Evolutionary conservation across 1,140 invertebrate species (phyloP), one percentile per base, ranked within the genome.

Genomic region (Epicauta chinensis): DNA sequence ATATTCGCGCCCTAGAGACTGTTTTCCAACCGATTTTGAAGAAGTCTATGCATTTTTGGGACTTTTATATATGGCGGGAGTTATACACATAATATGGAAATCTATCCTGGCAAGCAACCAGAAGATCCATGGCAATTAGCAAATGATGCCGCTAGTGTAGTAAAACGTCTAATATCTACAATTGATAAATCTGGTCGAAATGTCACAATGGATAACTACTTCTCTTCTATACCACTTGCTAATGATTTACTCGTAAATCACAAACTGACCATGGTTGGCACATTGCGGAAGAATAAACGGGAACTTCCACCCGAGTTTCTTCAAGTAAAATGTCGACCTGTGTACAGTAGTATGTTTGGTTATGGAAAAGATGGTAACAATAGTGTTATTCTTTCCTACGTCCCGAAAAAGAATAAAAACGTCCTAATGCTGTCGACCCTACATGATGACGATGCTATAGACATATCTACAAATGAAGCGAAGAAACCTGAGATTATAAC

Each of bases 361-460:
- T 47, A 17, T 16, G 38, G 38, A 15, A 40, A 16, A 17, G 9
- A 46, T 12, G 32, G 31, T n/a, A 32, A 46, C 14, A 46, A 32
- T 46, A n/a, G n/a, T n/a, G 7, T n/a, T n/a, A n/a, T n/a, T n/a
- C n/a, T n/a, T n/a, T n/a, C n/a, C n/a, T n/a, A n/a, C n/a, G n/a
- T n/a, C 12, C 61, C 61, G 14, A 44, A 50, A 40, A 52, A 43
- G 6, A 53, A 58, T 12, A 61, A 61, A 47, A 53, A 41, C 39
- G 55, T 65, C 9, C 16, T 60, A 32, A 30, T 59, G 7, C 11
- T 65, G 13, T 65, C 63, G 12, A 54, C 51, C 10, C 55, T 63
- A 46, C 58, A 65, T 53, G 23, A 35, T 9, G 51, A 51, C 51
- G 40, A 56, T 35, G 35, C 34, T 31, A 61, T 56, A 31, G 57